A percentile compares a stretch with the other conserved stretches of the same genome.
phyloP scores from a whole-genome alignment of 2,888 invertebrate genomes.

The Lithophane socia region DNA sequence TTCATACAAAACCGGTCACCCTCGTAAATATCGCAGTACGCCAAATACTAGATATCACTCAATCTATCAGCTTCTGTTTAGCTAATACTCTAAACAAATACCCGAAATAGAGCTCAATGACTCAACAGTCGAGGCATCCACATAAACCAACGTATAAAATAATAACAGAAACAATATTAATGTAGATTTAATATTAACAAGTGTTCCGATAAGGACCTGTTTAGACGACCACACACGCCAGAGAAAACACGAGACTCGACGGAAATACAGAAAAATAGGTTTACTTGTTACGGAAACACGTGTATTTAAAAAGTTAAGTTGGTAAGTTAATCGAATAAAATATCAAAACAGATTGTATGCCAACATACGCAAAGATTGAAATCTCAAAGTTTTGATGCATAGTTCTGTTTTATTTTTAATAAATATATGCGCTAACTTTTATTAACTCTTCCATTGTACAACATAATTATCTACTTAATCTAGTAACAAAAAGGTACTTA shows the following conservation, averaged over 20 bases:
- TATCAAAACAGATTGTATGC: not conserved
- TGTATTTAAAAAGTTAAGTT: not conserved
- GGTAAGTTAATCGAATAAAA: not conserved
- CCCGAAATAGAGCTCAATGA: conserved; percentile 56
- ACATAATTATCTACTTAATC: not conserved
- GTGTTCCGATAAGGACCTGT: conserved; percentile 47
- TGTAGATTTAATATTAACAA: conserved; percentile 58
- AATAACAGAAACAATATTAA: conserved; percentile 55
- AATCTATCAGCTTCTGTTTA: conserved; percentile 24
- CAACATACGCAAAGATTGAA: not conserved
- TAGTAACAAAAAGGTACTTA: not conserved
- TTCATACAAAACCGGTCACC: not conserved
- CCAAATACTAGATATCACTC: conserved; percentile 44
- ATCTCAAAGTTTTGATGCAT: too few species aligned
- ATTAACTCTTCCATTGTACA: not conserved
- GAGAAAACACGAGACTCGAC: too few species aligned
- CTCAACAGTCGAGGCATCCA: conserved; percentile 61
- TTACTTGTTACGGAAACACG: not conserved
- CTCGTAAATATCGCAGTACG: not conserved
- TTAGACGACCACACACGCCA: conserved; percentile 4
- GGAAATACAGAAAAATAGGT: not conserved
- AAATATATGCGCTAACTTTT: not conserved
- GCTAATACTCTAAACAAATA: conserved; percentile 45
- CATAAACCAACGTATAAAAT: conserved; percentile 55
- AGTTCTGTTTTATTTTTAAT: not conserved